Base-by-base conservation (phyloP, 2,797 vertebrate genomes). In the Halcyon badia region DNA sequence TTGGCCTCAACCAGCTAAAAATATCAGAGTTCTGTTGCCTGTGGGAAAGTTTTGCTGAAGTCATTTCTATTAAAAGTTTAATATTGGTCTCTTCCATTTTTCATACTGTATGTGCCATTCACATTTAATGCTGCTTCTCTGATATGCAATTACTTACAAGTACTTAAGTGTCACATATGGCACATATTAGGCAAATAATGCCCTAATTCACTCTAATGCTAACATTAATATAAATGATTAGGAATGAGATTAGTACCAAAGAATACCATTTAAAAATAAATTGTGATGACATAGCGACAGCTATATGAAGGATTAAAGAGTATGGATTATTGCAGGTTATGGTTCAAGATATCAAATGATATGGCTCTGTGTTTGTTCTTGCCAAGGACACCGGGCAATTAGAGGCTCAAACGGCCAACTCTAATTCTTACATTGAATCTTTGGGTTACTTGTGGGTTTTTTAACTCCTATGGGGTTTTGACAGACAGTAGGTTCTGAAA, bases 1-100 rank as follows among this genome's bases (percentile, higher is more conserved):
- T 81, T 42, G 49, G 95, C 94, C 96, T 97, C 96, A 83, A 88
- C 7, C 79, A 76, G 96, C 98, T 98, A 98, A 98, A 98, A 98
- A 98, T 98, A 98, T 68, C 97, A 78, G 11, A 83, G 86, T 96
- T 57, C 54, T 86, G 68, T 41, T 87, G 96, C 95, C 97, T 98
- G 98, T 98, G 98, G 98, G 98, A 98, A 98, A 96, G 93, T 97
- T 83, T 77, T 90, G 66, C 83, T 35, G 81, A 25, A 96, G 95
- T 93, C 97, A 97, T 95, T 97, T 98, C 94, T 86, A 86, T 79
- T 83, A 96, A 57, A 95, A 94, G 92, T 94, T 92, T 84, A 71
- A 92, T 93, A 83, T 66, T 87, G 79, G 71, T 41, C 85, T 80
- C 61, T 95, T 70, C 83, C 85, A 89, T 70, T 96, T 96, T 92